Evolutionary conservation across 2,797 vertebrate species (phyloP).

Genomic region (Prionace glauca): DNA sequence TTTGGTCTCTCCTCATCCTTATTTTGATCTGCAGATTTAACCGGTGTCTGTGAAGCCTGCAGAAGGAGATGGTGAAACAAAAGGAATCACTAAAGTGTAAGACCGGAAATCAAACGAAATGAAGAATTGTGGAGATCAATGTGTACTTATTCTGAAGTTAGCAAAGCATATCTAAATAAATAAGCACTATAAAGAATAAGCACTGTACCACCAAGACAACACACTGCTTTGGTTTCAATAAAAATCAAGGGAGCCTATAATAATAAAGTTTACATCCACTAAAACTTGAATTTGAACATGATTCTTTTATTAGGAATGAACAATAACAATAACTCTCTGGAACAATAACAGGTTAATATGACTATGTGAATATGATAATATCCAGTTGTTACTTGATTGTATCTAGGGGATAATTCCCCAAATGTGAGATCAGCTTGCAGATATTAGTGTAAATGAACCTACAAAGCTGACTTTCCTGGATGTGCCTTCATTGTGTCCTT

Average conservation of each 20-base stretch:
- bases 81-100: background rate
- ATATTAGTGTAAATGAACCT: background rate
- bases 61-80: background rate
- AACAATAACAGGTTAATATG: background rate
- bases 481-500: background rate
- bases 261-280: background rate
- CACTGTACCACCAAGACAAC: background rate
- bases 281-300: background rate
- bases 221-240: background rate
- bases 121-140: background rate
- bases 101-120: background rate
- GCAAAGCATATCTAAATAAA: background rate
- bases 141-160: background rate
- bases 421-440: background rate
- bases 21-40: conserved; percentile 74
- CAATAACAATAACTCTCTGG: too few relatives aligned
- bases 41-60: conserved; percentile 82
- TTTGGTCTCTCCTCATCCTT: conserved; percentile 86
- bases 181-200: background rate
- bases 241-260: background rate
- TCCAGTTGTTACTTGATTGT: background rate
- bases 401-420: background rate
- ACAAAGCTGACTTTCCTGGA: too few relatives aligned
- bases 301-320: background rate
- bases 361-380: background rate